These are phyloP conservation scores for Mallotus villosus DNA, from an alignment of 2,797 vertebrate species.

Conservation along the genomic window DNA sequence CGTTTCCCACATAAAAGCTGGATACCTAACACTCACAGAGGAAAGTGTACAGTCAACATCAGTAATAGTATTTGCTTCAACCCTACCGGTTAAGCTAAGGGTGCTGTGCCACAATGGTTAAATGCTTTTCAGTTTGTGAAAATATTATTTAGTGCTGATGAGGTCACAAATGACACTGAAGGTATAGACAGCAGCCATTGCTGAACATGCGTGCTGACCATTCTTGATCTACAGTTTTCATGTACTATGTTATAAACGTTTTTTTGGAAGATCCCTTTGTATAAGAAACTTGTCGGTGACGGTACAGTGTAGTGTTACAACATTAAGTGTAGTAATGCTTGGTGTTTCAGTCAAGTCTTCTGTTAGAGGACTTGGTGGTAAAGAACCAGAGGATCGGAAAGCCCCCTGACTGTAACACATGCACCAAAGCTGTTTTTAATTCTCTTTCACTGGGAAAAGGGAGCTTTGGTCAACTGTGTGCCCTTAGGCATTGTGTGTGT, in stretches of 20 bases:
- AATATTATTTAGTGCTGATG: too few relatives aligned
- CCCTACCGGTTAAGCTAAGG: constrained; percentile 50
- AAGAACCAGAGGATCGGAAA: constrained; percentile 55
- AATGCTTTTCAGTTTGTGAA: constrained; percentile 5
- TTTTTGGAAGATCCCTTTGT: too few relatives aligned
- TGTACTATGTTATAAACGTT: too few relatives aligned
- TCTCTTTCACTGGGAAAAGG: constrained; percentile 27
- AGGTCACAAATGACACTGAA: too few relatives aligned
- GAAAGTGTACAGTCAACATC: background rate
- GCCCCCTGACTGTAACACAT: constrained; percentile 46
- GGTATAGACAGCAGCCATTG: too few relatives aligned
- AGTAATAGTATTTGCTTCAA: constrained; percentile 18
- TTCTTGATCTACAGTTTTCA: too few relatives aligned
- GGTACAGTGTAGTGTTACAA: background rate
- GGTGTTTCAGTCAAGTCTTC: background rate
- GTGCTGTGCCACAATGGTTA: constrained; percentile 33
- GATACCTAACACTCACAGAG: background rate
- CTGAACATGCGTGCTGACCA: too few relatives aligned
- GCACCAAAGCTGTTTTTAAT: constrained; percentile 64
- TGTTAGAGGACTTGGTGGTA: constrained; percentile 34
- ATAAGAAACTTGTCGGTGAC: too few relatives aligned
- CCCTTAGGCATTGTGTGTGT: constrained; percentile 6
- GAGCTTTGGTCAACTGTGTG: constrained; percentile 7
- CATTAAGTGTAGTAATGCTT: background rate
- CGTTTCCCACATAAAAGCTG: background rate